Percentiles rank a stretch among this genome's conserved stretches.
These are phyloP conservation scores for Mythimna loreyi DNA, from an alignment of 2,888 invertebrate species.

Conservation along the genomic window DNA sequence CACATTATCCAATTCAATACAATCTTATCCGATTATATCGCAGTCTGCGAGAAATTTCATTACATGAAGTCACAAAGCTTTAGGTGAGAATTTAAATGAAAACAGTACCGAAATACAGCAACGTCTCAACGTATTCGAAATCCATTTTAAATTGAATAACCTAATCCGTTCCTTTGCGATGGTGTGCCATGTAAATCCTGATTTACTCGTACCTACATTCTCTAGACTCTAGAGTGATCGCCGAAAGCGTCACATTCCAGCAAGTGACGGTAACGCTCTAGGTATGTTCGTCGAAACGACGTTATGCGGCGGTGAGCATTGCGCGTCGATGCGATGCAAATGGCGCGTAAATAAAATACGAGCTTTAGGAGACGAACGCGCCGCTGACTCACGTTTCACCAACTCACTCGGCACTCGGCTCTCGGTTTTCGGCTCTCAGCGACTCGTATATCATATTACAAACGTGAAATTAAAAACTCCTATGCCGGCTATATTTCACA, in stretches of 20 bases:
- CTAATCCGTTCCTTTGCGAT: conserved; percentile 47
- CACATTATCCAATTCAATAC: not conserved
- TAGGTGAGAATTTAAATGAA: conserved; percentile 19
- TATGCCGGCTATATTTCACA: conserved; percentile 65
- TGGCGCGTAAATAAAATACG: conserved; percentile 86
- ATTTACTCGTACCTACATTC: conserved; percentile 56
- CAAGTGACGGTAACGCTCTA: conserved; percentile 56
- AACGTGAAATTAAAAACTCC: conserved; percentile 72
- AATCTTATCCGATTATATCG: not conserved
- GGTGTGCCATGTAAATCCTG: conserved; percentile 46
- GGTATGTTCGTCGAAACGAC: conserved; percentile 57
- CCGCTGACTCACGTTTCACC: conserved; percentile 62
- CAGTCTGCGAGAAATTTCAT: conserved; percentile 6
- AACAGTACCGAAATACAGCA: conserved; percentile 7
- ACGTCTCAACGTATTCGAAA: conserved; percentile 22
- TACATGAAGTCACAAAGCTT: conserved; percentile 1
- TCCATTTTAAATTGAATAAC: conserved; percentile 53
- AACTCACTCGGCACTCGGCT: conserved; percentile 46
- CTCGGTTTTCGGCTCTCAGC: conserved; percentile 33
- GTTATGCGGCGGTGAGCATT: conserved; percentile 53
- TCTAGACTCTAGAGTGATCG: conserved; percentile 37
- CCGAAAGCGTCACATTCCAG: conserved; percentile 43
- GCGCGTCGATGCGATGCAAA: conserved; percentile 75
- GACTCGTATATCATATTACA: conserved; percentile 67
- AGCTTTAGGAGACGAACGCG: conserved; percentile 64